phyloP scores from a whole-genome alignment of 2,888 invertebrate species.

The Heliconius charithonia region DNA sequence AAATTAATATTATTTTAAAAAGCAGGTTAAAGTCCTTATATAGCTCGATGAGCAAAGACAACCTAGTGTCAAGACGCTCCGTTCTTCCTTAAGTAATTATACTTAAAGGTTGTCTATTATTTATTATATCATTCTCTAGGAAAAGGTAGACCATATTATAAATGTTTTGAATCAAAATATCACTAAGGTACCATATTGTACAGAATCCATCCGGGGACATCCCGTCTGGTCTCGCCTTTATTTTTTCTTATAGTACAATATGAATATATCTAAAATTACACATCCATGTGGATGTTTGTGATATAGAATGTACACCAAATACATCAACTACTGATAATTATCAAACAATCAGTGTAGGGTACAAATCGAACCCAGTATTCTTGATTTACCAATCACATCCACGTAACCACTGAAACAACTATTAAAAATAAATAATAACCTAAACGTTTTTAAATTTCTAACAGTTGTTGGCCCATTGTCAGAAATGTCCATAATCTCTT shows the following conservation, averaged over 20 bases:
- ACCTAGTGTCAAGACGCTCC: no score
- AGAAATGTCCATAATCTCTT: slow-evolving; percentile 4
- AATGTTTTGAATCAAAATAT: not conserved
- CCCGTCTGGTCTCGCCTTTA: not conserved
- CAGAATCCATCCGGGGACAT: not conserved
- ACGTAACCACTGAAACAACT: not conserved
- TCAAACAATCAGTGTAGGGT: no score
- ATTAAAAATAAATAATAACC: not conserved
- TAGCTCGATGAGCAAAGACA: no score
- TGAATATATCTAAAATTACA: no score
- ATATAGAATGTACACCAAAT: no score
- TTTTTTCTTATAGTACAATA: not conserved
- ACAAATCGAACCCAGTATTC: no score
- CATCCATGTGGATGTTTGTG: no score
- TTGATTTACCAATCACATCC: no score
- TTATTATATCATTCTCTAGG: no score
- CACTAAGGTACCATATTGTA: not conserved
- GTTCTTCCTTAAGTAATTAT: no score
- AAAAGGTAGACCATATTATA: not conserved
- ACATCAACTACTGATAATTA: no score
- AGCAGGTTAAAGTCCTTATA: not conserved
- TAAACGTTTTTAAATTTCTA: not conserved
- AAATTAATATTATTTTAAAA: not conserved
- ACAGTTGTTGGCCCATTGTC: not conserved
- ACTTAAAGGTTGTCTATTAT: no score